Conservation (phyloP, 2,113 vertebrate species). For the Empidonax traillii region DNA sequence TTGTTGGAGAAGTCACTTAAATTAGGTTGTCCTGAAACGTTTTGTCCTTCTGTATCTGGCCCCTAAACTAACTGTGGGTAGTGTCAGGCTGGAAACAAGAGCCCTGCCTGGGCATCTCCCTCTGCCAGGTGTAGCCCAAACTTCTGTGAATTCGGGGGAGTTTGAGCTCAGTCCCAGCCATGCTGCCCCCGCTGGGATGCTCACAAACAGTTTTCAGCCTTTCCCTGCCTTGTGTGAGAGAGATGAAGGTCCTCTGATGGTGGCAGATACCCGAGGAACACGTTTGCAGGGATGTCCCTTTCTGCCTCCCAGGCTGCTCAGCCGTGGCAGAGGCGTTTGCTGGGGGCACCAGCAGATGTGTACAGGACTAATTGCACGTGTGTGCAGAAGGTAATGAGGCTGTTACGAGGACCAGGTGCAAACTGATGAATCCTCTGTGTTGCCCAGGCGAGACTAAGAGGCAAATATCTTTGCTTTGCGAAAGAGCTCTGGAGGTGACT, state of each 20-base stretch:
- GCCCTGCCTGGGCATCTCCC: background rate
- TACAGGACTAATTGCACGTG: background rate
- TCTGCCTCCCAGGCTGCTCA: background rate
- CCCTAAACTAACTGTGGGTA: background rate
- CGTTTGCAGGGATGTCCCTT: background rate
- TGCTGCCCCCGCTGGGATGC: fast-evolving
- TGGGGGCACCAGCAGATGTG: background rate
- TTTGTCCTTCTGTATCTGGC: background rate
- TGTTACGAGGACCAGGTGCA: background rate
- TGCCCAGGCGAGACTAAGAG: background rate
- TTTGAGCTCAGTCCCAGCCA: fast-evolving
- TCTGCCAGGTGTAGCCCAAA: fast-evolving
- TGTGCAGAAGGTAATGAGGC: background rate
- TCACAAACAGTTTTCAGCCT: background rate
- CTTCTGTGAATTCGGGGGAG: background rate
- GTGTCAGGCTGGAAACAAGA: background rate
- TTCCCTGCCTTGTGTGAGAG: background rate
- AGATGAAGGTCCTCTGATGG: background rate
- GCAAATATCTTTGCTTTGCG: background rate
- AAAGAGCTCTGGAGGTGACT: background rate
- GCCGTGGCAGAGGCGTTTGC: background rate
- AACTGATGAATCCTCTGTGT: background rate
- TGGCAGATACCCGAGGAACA: background rate
- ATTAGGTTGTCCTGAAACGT: background rate
- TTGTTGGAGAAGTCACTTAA: background rate